Base-by-base conservation (phyloP, 2,113 vertebrate species). In the Notarius quadriscutis region DNA sequence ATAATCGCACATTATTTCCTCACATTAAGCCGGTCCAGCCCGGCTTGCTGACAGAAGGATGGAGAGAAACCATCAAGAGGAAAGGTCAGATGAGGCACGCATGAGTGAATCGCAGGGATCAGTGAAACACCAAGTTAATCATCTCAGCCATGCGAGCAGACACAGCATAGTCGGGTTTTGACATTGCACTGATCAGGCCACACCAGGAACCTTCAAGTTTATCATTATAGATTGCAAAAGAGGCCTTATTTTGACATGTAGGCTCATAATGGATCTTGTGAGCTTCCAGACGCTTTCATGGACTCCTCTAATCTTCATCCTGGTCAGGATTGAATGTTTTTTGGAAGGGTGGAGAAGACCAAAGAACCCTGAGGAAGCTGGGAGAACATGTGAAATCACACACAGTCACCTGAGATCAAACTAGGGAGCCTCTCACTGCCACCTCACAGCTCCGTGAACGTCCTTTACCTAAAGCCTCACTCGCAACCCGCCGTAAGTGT, bases 61-160 rank as follows among this genome's bases (percentile, higher is more conserved):
- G 10, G n/a, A n/a, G 63, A 67, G 63, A 25, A 63, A 63, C 2
- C 0, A 25, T 71, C 20, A 22, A 77, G 57, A 27, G 67, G 57
- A 55, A 63, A 55, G 87, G 81, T 75, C 58, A 82, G 58, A 27
- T 58, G 51, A 77, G 65, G 58, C 25, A 86, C 67, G 78, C 79
- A 78, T 82, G 86, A 87, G 58, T 84, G 12, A 83, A 27, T 50
- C 25, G 69, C 3, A 77, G 58, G 4, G 18, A 17, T 63, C 57
- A 55, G 34, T 58, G 51, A 72, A 82, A 78, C 84, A 78, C 62
- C n/a, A 34, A 53, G 87, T 90, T 91, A 91, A 91, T 91, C 41
- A 91, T 89, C 87, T 69, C 74, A 67, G 20, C 50, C 34, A 30
- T 27, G 57, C 10, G n/a, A 30, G 71, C 15, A 74, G 34, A 18